These are phyloP conservation scores for Hippocampus mohnikei DNA, from an alignment of 2,113 vertebrate genomes.

Conservation along the genomic window DNA sequence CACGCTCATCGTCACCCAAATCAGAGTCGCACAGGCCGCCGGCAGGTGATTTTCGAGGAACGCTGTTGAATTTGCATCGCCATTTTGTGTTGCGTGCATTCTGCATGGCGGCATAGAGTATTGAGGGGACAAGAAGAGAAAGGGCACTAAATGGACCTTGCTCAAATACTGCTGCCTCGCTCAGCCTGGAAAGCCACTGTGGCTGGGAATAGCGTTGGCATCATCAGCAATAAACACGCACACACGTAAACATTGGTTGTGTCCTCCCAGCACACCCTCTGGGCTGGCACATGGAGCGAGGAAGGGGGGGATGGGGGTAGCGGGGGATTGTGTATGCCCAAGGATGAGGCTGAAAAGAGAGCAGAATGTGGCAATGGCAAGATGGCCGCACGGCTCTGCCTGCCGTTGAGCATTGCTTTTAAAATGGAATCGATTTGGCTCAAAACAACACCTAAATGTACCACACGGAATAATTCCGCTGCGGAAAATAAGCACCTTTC, in stretches of 20 bases:
- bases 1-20: slow-evolving; percentile 11
- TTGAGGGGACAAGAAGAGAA: slow-evolving; percentile 33
- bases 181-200: slow-evolving; percentile 40
- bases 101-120: slow-evolving; percentile 25
- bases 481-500: slow-evolving; percentile 30
- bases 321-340: slow-evolving; percentile 41
- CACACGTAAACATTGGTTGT: slow-evolving; percentile 25
- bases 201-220: slow-evolving; percentile 41
- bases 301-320: slow-evolving; percentile 28
- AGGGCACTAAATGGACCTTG: background rate
- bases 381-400: slow-evolving; percentile 51
- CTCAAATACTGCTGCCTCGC: slow-evolving; percentile 29
- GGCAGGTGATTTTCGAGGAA: slow-evolving; percentile 41
- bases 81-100: slow-evolving; percentile 31
- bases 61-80: slow-evolving; percentile 34
- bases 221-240: slow-evolving; percentile 29
- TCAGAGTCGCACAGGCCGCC: slow-evolving; percentile 5
- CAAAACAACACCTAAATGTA: slow-evolving; percentile 15
- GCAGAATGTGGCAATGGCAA: slow-evolving; percentile 45
- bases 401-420: slow-evolving; percentile 13
- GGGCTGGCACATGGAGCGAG: slow-evolving; percentile 61
- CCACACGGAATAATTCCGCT: slow-evolving; percentile 30
- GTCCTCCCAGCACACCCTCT: slow-evolving; percentile 59
- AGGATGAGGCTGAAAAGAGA: slow-evolving; percentile 51
- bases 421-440: slow-evolving; percentile 11